Evolutionary conservation across 2,797 vertebrate genomes (phyloP).

Genomic region (Diceros bicornis): DNA sequence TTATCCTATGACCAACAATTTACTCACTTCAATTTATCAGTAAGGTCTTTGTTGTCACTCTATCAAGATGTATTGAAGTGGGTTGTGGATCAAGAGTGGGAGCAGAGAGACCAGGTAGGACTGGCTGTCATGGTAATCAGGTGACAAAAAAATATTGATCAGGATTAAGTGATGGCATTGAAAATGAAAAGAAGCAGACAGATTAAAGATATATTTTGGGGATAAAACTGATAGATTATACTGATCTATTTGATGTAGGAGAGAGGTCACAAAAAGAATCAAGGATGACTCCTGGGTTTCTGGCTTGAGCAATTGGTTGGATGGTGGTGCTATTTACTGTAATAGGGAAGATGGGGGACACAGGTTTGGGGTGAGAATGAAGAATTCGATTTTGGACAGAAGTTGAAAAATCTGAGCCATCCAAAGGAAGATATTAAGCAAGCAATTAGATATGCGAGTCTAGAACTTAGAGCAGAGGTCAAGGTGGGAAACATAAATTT

Average conservation of each 20-base stretch:
- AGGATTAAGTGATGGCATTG: slow-evolving; percentile 27
- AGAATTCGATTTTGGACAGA: slow-evolving; percentile 28
- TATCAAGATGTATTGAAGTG: slow-evolving; percentile 13
- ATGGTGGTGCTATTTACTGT: background rate
- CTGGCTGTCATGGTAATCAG: background rate
- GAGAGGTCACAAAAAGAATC: slow-evolving; percentile 22
- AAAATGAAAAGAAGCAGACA: slow-evolving; percentile 14
- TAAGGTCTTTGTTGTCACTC: background rate
- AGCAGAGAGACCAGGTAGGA: background rate
- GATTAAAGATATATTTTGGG: slow-evolving; percentile 2
- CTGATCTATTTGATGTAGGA: background rate
- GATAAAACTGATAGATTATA: background rate
- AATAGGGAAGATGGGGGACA: background rate
- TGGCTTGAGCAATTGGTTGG: background rate
- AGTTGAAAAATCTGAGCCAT: slow-evolving; percentile 2
- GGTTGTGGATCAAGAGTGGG: background rate
- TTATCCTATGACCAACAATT: slow-evolving; percentile 6
- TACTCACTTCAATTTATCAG: slow-evolving; percentile 2
- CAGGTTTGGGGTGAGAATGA: slow-evolving; percentile 6
- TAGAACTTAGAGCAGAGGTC: background rate
- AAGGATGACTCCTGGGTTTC: background rate
- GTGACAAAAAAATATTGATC: background rate
- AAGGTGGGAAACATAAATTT: background rate
- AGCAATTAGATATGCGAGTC: background rate
- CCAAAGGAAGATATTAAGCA: slow-evolving; percentile 40